A percentile compares a stretch with the other conserved stretches of the same genome.
These are phyloP conservation scores for Clarias pachynema DNA, from an alignment of 2,797 vertebrate genomes.

Conservation along the genomic window DNA sequence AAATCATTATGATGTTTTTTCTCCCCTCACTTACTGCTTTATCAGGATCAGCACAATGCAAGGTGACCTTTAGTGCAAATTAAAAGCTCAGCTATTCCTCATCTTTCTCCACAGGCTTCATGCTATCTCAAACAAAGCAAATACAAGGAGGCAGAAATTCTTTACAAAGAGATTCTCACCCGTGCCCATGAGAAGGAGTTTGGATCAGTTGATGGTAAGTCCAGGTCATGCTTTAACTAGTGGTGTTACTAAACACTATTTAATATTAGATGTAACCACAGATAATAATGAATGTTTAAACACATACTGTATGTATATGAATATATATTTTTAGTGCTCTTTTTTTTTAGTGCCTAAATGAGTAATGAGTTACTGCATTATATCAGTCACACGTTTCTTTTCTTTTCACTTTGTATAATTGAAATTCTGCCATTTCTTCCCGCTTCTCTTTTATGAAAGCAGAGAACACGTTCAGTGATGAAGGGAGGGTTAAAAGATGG, in stretches of 20 bases:
- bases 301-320: no score
- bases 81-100: background rate
- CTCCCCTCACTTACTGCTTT: background rate
- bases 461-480: background rate
- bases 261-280: background rate
- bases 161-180: constrained; percentile 98
- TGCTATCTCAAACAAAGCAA: constrained; percentile 98
- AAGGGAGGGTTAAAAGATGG: background rate
- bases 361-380: background rate
- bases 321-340: background rate
- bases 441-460: background rate
- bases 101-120: constrained; percentile 81
- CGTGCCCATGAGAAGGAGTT: constrained; percentile 97
- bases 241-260: background rate
- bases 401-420: background rate
- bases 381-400: background rate
- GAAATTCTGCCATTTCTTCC: background rate
- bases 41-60: background rate
- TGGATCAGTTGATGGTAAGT: constrained; percentile 95
- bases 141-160: constrained; percentile 93
- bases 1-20: background rate
- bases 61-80: constrained; percentile 2
- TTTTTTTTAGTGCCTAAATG: background rate
- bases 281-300: background rate
- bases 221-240: background rate